Percentiles rank a stretch among this genome's conserved stretches.
Conservation (phyloP, 2,797 vertebrate genomes). For the Gobionotothen gibberifrons region DNA sequence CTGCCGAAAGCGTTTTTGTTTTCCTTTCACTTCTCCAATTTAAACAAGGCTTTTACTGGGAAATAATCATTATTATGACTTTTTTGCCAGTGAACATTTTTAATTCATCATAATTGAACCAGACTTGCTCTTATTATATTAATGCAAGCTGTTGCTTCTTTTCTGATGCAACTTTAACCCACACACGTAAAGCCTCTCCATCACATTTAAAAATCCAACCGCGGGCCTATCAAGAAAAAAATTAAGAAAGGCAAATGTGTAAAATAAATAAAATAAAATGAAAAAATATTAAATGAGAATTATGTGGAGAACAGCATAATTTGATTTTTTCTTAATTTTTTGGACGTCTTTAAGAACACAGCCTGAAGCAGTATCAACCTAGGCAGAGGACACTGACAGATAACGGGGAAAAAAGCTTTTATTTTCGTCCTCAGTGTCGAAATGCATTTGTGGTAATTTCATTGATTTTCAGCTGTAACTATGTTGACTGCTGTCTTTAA, state of each 20-base stretch:
- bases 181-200: background rate
- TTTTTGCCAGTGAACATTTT: constrained; percentile 37
- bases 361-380: constrained; percentile 48
- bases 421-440: constrained; percentile 39
- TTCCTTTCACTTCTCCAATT: constrained; percentile 42
- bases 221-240: constrained; percentile 22
- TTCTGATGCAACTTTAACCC: constrained; percentile 29
- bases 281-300: background rate
- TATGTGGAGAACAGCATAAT: constrained; percentile 21
- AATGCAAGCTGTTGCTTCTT: constrained; percentile 45
- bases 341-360: constrained; percentile 56
- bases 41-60: constrained; percentile 44
- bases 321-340: constrained; percentile 23
- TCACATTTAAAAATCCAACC: constrained; percentile 2
- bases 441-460: constrained; percentile 48
- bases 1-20: constrained; percentile 20
- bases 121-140: constrained; percentile 37
- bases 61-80: constrained; percentile 54
- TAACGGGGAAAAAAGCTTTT: constrained; percentile 31
- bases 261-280: no score
- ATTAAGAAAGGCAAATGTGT: constrained; percentile 33
- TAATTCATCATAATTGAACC: constrained; percentile 37
- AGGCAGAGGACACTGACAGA: constrained; percentile 48
- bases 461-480: constrained; percentile 42
- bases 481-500: constrained; percentile 15